Percentiles rank a stretch among this genome's conserved stretches.
phyloP scores from a whole-genome alignment of 2,888 invertebrate genomes.

The Odontothrips loti region DNA sequence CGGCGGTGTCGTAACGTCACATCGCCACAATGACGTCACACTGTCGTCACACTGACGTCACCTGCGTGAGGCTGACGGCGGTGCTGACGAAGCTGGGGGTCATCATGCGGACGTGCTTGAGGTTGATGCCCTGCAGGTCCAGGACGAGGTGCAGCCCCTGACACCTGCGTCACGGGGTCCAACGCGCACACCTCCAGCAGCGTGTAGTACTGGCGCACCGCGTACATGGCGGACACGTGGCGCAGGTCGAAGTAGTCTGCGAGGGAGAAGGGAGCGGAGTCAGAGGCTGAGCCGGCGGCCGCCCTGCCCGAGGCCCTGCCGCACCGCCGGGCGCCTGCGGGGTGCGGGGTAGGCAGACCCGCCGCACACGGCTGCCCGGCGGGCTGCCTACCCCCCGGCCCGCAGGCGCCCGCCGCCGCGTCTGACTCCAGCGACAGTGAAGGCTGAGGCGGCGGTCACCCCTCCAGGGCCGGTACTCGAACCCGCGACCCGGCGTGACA shows the following conservation, averaged over 20 bases:
- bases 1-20: not conserved
- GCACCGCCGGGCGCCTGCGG: no score
- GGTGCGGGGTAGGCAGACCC: not conserved
- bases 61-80: slow-evolving; percentile 18
- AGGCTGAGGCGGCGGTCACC: no score
- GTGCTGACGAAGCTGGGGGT: slow-evolving; percentile 17
- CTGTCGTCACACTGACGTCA: not conserved
- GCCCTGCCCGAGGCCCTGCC: no score
- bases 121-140: slow-evolving; percentile 47
- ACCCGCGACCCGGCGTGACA: no score
- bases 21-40: no score
- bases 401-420: no score
- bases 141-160: slow-evolving; percentile 45
- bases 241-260: slow-evolving; percentile 39
- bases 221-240: slow-evolving; percentile 42
- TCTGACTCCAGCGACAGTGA: no score
- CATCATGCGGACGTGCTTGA: slow-evolving; percentile 35
- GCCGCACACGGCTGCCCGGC: no score
- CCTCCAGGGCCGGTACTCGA: no score
- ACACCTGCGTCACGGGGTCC: slow-evolving; percentile 43
- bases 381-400: no score
- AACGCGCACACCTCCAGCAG: slow-evolving; percentile 41
- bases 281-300: no score
- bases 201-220: slow-evolving; percentile 40
- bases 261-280: slow-evolving; percentile 11